phyloP scores from a whole-genome alignment of 2,888 invertebrate species.

The Physocephala rufipes region DNA sequence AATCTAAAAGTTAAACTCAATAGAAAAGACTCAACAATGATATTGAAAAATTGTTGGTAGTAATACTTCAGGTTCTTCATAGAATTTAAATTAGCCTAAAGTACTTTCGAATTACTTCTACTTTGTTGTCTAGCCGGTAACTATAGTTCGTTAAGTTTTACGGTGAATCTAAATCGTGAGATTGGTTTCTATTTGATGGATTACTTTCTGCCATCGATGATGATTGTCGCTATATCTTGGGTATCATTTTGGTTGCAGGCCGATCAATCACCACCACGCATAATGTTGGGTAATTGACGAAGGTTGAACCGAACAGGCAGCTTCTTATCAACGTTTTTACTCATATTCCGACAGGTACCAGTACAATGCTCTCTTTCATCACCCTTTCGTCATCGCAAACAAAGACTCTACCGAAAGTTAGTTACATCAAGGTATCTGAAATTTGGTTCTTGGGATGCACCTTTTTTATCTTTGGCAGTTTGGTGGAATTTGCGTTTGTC shows the following conservation, averaged over 20 bases:
- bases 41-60: no score
- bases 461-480: slow-evolving; percentile 59
- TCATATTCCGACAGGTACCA: slow-evolving; percentile 52
- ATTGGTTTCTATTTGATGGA: slow-evolving; percentile 60
- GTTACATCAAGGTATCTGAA: slow-evolving; percentile 60
- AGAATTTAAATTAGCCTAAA: not conserved
- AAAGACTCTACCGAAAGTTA: slow-evolving; percentile 59
- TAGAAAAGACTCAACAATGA: no score
- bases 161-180: slow-evolving; percentile 58
- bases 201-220: slow-evolving; percentile 60
- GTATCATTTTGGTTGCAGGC: slow-evolving; percentile 61
- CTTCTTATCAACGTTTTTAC: not conserved
- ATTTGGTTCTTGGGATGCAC: slow-evolving; percentile 61
- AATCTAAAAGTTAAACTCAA: no score
- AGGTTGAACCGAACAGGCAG: not conserved
- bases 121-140: slow-evolving; percentile 49
- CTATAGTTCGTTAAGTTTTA: slow-evolving; percentile 58
- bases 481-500: slow-evolving; percentile 60
- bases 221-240: slow-evolving; percentile 62
- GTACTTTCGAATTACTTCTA: not conserved
- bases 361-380: slow-evolving; percentile 60
- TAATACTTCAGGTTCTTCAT: not conserved
- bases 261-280: slow-evolving; percentile 59
- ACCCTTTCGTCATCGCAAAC: slow-evolving; percentile 59
- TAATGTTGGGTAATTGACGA: slow-evolving; percentile 55